Evolutionary conservation across 2,113 vertebrate genomes (phyloP).

Genomic region (Paradoxurus hermaphroditus): DNA sequence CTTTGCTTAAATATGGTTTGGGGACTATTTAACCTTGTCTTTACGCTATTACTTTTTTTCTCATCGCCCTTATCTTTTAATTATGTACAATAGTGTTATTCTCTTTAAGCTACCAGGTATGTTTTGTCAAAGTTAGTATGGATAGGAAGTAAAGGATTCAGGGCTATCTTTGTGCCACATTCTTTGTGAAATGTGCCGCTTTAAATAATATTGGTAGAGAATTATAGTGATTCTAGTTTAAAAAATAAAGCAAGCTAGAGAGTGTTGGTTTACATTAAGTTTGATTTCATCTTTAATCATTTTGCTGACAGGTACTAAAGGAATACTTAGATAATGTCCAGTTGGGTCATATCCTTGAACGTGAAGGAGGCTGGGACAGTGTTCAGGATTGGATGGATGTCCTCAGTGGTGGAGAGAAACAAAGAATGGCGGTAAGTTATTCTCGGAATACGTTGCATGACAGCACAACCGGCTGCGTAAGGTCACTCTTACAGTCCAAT

Average conservation of each 20-base stretch:
- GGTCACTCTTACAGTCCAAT: neutral
- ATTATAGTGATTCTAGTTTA: neutral
- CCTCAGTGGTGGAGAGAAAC: slow-evolving; percentile 98
- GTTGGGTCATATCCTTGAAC: slow-evolving; percentile 93
- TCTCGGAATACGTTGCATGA: neutral
- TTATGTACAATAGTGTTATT: neutral
- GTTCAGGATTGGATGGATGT: slow-evolving; percentile 99
- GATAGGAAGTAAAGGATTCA: neutral
- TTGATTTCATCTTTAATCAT: slow-evolving; percentile 48
- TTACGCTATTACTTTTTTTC: neutral
- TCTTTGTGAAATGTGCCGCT: neutral
- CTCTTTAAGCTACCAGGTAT: neutral
- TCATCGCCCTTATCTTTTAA: neutral
- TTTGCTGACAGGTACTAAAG: slow-evolving; percentile 92
- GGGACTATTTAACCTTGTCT: neutral
- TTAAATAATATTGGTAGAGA: neutral
- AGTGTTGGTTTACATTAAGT: neutral
- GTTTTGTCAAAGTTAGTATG: neutral
- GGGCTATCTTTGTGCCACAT: neutral
- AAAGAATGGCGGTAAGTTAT: slow-evolving; percentile 95
- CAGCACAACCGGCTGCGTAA: neutral
- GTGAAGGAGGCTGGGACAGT: slow-evolving; percentile 95
- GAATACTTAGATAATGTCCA: slow-evolving; percentile 98
- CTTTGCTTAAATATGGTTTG: neutral
- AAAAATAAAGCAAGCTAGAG: slow-evolving; percentile 35